Evolutionary conservation across 2,113 vertebrate genomes (phyloP).

Genomic region (Otus sunia): DNA sequence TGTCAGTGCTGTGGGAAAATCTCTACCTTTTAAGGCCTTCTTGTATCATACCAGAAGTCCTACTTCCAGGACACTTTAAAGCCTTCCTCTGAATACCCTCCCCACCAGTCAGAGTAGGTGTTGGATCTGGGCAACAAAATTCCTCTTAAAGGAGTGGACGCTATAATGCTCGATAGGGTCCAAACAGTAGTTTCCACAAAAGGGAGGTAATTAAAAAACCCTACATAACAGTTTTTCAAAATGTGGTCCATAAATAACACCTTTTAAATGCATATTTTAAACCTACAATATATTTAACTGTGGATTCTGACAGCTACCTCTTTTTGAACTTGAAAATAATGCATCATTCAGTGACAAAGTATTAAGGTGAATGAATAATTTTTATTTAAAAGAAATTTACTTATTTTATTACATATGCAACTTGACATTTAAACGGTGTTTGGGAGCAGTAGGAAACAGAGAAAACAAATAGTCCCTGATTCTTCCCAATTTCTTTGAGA

Average conservation of each 20-base stretch:
- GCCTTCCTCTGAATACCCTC: neutral
- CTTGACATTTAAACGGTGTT: neutral
- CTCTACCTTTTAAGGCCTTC: neutral
- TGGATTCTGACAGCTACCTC: neutral
- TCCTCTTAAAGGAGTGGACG: neutral
- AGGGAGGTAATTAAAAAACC: accelerated
- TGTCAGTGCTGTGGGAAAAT: neutral
- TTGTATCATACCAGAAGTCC: neutral
- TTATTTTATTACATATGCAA: neutral
- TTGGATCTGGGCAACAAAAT: neutral
- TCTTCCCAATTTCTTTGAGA: neutral
- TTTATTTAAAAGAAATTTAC: neutral
- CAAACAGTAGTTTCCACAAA: neutral
- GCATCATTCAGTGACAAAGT: neutral
- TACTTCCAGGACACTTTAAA: neutral
- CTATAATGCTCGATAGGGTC: neutral
- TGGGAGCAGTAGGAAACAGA: neutral
- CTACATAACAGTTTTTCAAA: neutral
- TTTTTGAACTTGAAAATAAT: neutral
- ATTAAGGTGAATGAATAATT: neutral
- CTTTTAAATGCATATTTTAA: neutral
- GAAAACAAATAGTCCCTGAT: neutral
- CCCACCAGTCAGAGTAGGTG: neutral
- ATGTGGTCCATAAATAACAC: neutral
- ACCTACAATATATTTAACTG: neutral